Evolutionary conservation across 2,113 vertebrate genomes (phyloP), one percentile per base, ranked within the genome.

Genomic region (Machaerirhynchus nigripectus): DNA sequence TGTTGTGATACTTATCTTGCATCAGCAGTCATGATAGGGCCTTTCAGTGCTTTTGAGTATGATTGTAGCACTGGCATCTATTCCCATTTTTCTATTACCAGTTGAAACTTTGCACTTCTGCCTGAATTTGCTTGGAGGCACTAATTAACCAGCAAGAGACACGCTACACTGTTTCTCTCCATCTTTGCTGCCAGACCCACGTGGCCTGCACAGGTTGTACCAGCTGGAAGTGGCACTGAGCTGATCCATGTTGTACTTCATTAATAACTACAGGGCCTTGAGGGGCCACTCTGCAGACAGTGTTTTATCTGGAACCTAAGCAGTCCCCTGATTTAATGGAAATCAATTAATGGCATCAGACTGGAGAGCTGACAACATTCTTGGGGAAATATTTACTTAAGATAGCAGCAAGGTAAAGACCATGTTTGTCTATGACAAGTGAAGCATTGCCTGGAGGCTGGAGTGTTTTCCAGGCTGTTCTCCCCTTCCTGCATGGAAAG

Each of bases 321-420:
- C 78, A 81, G 31, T 44, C n/a, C 44, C 70, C 60, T 57, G 83
- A 84, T 90, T 95, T 90, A 90, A 78, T 39, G 83, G 86, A 93
- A 94, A 96, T 96, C 93, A 68, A 93, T 95, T n/a, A 87, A 64
- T 64, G 59, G 68, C 76, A 92, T 89, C 64, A 92, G 79, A 86
- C 47, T 59, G 81, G 71, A 93, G 46, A 73, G 71, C 14, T 83
- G 79, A 74, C 71, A 95, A 68, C 52, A 71, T 47, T 73, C 76
- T 63, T 24, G 42, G 49, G 57, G n/a, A 94, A 96, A 96, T 94
- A 89, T 97, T 97, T 93, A 86, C 69, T 81, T 75, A 86, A 96
- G 95, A 96, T 96, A 97, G 69, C 60, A 64, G 86, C 0, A 18
- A 96, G 88, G 88, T 93, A 94, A 96, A 95, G 95, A 93, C 64